Conservation (phyloP, 1,140 invertebrate species). For the Oryzaephilus surinamensis region DNA sequence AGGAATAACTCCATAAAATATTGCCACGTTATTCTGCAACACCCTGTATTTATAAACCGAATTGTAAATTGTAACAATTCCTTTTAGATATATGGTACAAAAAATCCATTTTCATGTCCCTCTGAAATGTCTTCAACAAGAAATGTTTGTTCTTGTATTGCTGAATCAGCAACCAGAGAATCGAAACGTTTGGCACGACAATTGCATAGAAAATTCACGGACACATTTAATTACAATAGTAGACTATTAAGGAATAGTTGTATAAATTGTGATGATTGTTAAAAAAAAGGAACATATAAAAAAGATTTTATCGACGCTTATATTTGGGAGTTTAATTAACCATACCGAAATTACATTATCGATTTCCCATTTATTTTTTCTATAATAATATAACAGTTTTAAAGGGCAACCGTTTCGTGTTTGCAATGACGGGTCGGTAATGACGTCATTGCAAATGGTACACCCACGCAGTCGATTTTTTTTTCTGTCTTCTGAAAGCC, state of each 20-base stretch:
- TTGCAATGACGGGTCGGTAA: slow-evolving; percentile 14
- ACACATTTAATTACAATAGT: slow-evolving; percentile 10
- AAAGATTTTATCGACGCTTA: too few species aligned
- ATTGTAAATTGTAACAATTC: too few species aligned
- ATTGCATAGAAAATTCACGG: slow-evolving; percentile 21
- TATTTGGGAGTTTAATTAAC: too few species aligned
- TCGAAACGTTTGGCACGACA: slow-evolving; percentile 12
- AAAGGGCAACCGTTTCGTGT: slow-evolving; percentile 7
- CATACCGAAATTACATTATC: slow-evolving; percentile 4
- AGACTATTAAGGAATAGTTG: too few species aligned
- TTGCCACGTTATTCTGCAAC: too few species aligned
- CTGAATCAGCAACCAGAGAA: slow-evolving; percentile 7
- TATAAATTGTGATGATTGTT: too few species aligned
- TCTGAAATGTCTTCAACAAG: too few species aligned
- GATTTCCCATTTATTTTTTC: slow-evolving; percentile 1
- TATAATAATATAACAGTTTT: not conserved
- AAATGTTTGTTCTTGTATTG: slow-evolving; percentile 18
- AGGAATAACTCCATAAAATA: too few species aligned
- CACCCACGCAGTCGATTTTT: slow-evolving; percentile 7
- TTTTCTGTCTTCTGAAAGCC: too few species aligned
- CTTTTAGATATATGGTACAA: too few species aligned
- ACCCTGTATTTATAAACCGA: too few species aligned
- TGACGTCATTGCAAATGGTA: slow-evolving; percentile 16
- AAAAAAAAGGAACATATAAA: too few species aligned
- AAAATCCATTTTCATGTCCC: not conserved